phyloP scores from a whole-genome alignment of 2,797 vertebrate species.

The Eulemur albifrons region DNA sequence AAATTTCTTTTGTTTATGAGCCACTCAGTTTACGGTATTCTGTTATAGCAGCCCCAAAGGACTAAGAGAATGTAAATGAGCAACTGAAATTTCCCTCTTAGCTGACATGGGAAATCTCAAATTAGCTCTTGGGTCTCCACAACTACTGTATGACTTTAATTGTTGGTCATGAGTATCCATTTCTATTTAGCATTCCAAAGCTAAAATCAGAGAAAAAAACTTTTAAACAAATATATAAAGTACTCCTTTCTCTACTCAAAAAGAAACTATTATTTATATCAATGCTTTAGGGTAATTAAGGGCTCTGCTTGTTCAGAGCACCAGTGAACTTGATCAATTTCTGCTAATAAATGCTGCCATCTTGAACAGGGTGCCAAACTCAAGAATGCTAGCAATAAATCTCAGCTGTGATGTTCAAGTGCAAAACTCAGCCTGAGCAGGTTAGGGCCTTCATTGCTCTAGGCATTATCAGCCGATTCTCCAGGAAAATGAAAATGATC shows the following conservation, averaged over 20 bases:
- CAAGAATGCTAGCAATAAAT: background rate
- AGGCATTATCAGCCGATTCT: background rate
- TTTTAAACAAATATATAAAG: background rate
- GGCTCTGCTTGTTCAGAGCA: background rate
- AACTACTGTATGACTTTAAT: background rate
- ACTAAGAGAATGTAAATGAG: background rate
- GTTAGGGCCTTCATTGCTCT: background rate
- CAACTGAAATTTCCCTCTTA: background rate
- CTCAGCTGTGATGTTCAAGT: background rate
- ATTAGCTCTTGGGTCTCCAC: background rate
- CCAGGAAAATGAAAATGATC: constrained; percentile 46
- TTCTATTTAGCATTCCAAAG: background rate
- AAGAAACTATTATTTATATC: background rate
- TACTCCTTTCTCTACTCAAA: background rate
- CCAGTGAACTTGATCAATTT: background rate
- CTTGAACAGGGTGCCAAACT: background rate
- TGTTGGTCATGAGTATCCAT: background rate
- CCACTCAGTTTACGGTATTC: background rate
- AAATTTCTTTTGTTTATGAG: background rate
- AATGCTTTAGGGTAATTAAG: background rate
- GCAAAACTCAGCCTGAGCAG: background rate
- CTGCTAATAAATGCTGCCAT: background rate
- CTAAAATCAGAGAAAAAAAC: background rate
- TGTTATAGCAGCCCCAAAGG: background rate
- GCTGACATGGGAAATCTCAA: background rate